Percentiles rank a stretch among this genome's conserved stretches.
These are phyloP conservation scores for Periplaneta americana DNA, from an alignment of 1,140 invertebrate genomes.

Conservation along the genomic window DNA sequence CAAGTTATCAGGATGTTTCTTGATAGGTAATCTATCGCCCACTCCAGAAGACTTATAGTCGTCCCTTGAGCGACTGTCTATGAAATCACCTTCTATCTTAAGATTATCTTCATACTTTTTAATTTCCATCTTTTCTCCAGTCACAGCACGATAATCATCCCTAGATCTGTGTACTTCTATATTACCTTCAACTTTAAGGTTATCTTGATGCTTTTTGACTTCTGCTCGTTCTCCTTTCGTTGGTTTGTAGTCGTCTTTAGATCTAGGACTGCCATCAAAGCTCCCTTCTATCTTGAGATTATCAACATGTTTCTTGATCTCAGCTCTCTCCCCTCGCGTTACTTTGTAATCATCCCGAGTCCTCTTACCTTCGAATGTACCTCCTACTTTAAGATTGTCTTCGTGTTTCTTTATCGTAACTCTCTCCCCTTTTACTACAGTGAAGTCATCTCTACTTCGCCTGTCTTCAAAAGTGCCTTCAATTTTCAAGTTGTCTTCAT, in stretches of 20 bases:
- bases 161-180: conserved; percentile 37
- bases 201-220: conserved; percentile 40
- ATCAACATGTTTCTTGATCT: conserved; percentile 34
- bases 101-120: conserved; percentile 47
- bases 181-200: conserved; percentile 46
- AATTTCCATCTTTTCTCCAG: conserved; percentile 41
- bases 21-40: conserved; percentile 47
- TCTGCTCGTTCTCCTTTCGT: conserved; percentile 29
- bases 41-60: conserved; percentile 28
- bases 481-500: conserved; percentile 51
- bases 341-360: conserved; percentile 36
- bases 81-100: conserved; percentile 45
- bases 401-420: conserved; percentile 25
- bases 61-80: conserved; percentile 28
- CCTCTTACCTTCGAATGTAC: conserved; percentile 31
- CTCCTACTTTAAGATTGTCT: conserved; percentile 57
- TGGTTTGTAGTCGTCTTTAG: conserved; percentile 31
- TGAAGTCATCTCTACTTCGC: conserved; percentile 25
- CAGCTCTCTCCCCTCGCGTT: conserved; percentile 30
- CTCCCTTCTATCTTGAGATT: conserved; percentile 56
- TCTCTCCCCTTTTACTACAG: conserved; percentile 19
- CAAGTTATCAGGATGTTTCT: conserved; percentile 42
- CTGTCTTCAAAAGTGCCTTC: conserved; percentile 55
- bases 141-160: conserved; percentile 21
- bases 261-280: conserved; percentile 23